A percentile compares a stretch with the other conserved stretches of the same genome.
Conservation (phyloP, 2,113 vertebrate species). For the Oriolus oriolus region DNA sequence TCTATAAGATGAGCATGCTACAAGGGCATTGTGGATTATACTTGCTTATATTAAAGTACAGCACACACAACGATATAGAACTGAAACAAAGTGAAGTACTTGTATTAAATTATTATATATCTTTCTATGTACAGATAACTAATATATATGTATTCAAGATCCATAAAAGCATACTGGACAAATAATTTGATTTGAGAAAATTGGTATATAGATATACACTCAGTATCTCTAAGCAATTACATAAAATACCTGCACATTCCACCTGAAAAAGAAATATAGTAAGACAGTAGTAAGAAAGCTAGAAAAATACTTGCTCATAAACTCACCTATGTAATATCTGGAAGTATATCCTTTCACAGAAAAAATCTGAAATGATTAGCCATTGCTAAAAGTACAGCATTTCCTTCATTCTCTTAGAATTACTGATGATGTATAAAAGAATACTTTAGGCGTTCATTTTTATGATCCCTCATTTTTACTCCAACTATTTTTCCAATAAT, state of each 20-base stretch:
- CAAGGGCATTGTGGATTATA: background rate
- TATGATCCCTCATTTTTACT: background rate
- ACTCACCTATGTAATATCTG: conserved; percentile 39
- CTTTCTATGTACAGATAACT: background rate
- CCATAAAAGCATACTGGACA: background rate
- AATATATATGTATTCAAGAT: background rate
- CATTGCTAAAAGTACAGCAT: background rate
- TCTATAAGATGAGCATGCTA: background rate
- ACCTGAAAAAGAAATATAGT: background rate
- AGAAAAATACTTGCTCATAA: background rate
- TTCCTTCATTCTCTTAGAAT: background rate
- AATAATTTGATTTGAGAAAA: background rate
- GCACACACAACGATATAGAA: background rate
- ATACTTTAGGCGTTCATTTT: background rate
- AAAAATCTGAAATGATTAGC: background rate
- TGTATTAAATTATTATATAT: background rate
- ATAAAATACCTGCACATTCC: background rate
- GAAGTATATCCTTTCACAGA: background rate
- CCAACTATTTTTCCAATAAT: background rate
- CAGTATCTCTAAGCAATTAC: background rate
- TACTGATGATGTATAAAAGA: background rate
- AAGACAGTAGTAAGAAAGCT: background rate
- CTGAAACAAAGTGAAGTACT: background rate
- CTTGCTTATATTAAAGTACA: background rate
- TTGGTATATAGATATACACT: background rate